Evolutionary conservation across 2,797 vertebrate genomes (phyloP), one percentile per base, ranked within the genome.

Genomic region (Tokudaia tokunoshimensis): DNA sequence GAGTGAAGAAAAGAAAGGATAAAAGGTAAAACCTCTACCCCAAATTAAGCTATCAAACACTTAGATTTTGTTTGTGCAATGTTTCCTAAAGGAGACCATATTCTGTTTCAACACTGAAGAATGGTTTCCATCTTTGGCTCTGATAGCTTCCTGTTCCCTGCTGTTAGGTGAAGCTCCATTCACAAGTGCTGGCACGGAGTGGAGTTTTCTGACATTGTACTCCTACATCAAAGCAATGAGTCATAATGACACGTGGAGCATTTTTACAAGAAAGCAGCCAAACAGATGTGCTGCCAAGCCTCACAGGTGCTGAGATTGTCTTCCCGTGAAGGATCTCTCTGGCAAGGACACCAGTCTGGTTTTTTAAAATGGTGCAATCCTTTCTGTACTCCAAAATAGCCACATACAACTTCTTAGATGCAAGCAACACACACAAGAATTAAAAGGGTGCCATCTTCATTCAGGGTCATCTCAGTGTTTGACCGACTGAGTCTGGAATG

Each of bases 251-350:
- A 93, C 8, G 44, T 91, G 70, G 91, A 70, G 50, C 15, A 22
- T 89, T 95, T 91, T 95, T 89, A 89, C 63, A 96, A 95, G 85
- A 87, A 72, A 70, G 63, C 41, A 93, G 95, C 95, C 95, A 97
- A 86, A 50, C 95, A 94, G 82, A 95, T 93, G 94, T 92, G 91
- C 37, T 97, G 94, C 94, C 97, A 95, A 92, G n/a, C 86, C 86
- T 79, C 3, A 6, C 95, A 95, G 97, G 85, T 95, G 96, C n/a
- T 50, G 67, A 84, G 85, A 81, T 95, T 94, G 75, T 84, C 94
- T 97, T 94, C 67, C 50, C 88, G 34, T 61, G 72, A 41, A 94
- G 95, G 86, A 47, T 61, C 91, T 93, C n/a, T 78, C 44, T 94
- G 70, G 89, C 70, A 92, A 96, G 74, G 41, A 78, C 41, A 61